Conservation (phyloP, 2,888 invertebrate species). For the Pammene aurita region DNA sequence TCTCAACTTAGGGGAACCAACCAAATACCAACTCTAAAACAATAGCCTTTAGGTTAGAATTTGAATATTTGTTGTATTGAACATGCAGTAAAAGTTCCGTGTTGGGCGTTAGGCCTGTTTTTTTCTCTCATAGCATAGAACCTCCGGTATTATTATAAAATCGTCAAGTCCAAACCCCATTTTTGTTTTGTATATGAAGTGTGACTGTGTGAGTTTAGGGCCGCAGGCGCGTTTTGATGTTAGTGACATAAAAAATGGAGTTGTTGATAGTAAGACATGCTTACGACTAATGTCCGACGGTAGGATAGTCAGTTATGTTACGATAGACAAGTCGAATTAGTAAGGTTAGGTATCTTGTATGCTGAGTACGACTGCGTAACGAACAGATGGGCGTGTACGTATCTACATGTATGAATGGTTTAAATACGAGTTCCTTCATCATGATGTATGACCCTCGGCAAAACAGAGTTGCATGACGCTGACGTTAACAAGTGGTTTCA, state of each 20-base stretch:
- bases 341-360: constrained; percentile 5
- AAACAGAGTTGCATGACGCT: neutral
- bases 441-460: neutral
- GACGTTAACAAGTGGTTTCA: neutral
- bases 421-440: neutral
- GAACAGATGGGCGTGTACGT: neutral
- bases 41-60: constrained; percentile 44
- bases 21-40: constrained; percentile 48
- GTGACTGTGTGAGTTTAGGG: constrained; percentile 35
- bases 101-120: constrained; percentile 72
- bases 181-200: constrained; percentile 57
- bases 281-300: constrained; percentile 18
- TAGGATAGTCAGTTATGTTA: constrained; percentile 7
- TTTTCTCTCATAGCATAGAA: constrained; percentile 53
- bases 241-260: constrained; percentile 28
- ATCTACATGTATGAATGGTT: too few relatives aligned
- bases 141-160: constrained; percentile 79
- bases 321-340: constrained; percentile 19
- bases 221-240: constrained; percentile 31
- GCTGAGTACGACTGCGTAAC: neutral
- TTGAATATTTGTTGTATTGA: constrained; percentile 43
- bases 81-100: constrained; percentile 67
- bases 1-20: constrained; percentile 47
- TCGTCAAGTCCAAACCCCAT: constrained; percentile 71
- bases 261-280: constrained; percentile 24